Evolutionary conservation across 2,113 vertebrate species (phyloP).

Genomic region (Lagopus muta): DNA sequence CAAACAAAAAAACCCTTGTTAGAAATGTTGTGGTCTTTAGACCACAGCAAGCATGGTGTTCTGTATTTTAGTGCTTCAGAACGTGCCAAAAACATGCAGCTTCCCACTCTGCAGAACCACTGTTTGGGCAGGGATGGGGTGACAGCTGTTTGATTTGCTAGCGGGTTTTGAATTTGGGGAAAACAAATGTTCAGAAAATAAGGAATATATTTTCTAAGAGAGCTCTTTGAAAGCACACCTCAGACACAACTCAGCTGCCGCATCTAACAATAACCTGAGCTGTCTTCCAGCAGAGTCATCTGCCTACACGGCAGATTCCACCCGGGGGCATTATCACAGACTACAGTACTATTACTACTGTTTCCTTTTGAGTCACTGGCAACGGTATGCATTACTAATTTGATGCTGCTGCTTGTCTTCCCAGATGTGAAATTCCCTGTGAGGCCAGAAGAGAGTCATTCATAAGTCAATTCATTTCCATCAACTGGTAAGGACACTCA

Average conservation of each 20-base stretch:
- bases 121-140: not conserved
- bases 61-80: not conserved
- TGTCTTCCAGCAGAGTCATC: not conserved
- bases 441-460: not conserved
- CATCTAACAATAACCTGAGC: not conserved
- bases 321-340: not conserved
- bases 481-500: not conserved
- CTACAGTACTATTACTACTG: not conserved
- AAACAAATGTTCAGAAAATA: not conserved
- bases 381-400: conserved; percentile 24
- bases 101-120: not conserved
- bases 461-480: not conserved
- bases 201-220: not conserved
- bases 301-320: not conserved
- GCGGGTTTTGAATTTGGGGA: not conserved
- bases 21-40: not conserved
- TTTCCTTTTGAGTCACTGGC: conserved; percentile 44
- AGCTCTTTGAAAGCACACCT: not conserved
- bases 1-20: not conserved
- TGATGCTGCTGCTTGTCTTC: not conserved
- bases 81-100: not conserved
- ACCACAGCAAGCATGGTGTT: not conserved
- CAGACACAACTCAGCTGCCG: not conserved
- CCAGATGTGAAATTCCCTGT: conserved; percentile 24
- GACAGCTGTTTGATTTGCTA: not conserved